These are phyloP conservation scores for Petrocephalus microphthalmus DNA, from an alignment of 2,113 vertebrate species.

Conservation along the genomic window DNA sequence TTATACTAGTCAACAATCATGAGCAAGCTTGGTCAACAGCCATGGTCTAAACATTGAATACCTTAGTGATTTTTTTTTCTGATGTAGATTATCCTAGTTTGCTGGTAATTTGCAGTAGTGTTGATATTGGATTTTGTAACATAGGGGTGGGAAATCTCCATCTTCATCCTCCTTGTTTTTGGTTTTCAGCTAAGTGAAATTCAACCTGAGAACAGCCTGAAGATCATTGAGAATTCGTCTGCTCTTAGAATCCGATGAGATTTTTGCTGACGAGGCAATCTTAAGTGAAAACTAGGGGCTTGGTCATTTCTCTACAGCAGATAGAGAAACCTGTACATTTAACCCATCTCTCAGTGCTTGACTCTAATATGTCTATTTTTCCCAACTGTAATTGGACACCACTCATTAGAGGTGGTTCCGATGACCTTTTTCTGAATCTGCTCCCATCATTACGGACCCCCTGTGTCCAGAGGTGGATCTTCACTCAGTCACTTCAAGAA, in stretches of 20 bases:
- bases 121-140: neutral
- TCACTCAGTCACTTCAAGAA: constrained; percentile 1
- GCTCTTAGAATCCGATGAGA: neutral
- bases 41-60: neutral
- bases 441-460: neutral
- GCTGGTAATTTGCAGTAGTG: neutral
- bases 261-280: neutral
- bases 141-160: neutral
- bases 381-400: neutral
- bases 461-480: neutral
- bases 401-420: neutral
- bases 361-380: neutral
- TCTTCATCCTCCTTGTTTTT: neutral
- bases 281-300: neutral
- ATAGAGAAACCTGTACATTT: neutral
- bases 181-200: neutral
- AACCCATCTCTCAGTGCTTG: neutral
- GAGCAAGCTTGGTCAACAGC: neutral
- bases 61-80: neutral
- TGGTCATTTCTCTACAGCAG: neutral
- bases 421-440: neutral
- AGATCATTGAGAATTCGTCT: neutral
- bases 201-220: neutral
- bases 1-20: neutral
- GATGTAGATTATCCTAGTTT: neutral